A percentile compares a stretch with the other conserved stretches of the same genome.
These are phyloP conservation scores for Aradophagus sp. DNA, from an alignment of 1,140 invertebrate species.

Conservation along the genomic window DNA sequence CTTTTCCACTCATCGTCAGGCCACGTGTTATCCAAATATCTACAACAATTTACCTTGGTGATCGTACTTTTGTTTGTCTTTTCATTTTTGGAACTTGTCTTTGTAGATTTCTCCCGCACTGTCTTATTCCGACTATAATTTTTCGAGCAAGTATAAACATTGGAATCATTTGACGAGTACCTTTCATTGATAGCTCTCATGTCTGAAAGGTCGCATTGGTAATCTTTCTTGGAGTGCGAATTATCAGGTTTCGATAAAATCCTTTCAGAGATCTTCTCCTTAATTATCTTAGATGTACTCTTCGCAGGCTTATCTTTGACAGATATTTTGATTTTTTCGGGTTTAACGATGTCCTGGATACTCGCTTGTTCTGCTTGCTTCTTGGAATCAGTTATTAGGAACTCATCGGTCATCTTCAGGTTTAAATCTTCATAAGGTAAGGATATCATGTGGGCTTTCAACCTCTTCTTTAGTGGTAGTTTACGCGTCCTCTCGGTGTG, in stretches of 20 bases:
- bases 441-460: conserved; percentile 63
- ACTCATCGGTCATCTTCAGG: conserved; percentile 57
- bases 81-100: conserved; percentile 4
- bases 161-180: no score
- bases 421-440: conserved; percentile 44
- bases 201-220: conserved; percentile 1
- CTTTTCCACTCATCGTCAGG: conserved; percentile 26
- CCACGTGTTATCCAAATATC: conserved; percentile 1
- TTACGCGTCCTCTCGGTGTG: conserved; percentile 56
- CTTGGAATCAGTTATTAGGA: conserved; percentile 66
- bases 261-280: conserved; percentile 4
- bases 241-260: not conserved
- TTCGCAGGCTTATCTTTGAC: not conserved
- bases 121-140: no score
- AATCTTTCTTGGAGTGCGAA: conserved; percentile 2
- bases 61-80: conserved; percentile 6
- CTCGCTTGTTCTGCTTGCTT: conserved; percentile 17
- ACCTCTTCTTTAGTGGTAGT: conserved; percentile 68
- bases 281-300: not conserved
- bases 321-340: not conserved
- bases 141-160: no score
- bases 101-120: not conserved
- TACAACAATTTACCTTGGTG: not conserved
- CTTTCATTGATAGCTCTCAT: not conserved
- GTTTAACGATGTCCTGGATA: conserved; percentile 1